phyloP scores from a whole-genome alignment of 2,113 vertebrate species.

The Lophotis ruficrista region DNA sequence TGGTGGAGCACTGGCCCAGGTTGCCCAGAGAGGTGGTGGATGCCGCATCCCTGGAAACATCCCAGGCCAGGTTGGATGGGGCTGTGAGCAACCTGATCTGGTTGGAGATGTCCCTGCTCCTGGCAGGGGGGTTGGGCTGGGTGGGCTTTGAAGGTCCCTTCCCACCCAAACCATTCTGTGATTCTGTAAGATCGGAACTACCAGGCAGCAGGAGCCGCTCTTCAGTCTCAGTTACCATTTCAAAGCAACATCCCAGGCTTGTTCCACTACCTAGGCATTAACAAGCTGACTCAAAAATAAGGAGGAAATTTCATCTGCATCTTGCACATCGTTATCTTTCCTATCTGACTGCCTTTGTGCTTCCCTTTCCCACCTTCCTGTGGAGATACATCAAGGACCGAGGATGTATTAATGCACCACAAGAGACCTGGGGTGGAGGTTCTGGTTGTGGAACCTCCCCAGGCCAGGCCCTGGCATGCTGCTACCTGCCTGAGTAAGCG shows the following conservation, averaged over 20 bases:
- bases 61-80: too few relatives aligned
- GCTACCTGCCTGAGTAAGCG: neutral
- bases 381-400: neutral
- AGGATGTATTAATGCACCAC: neutral
- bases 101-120: too few relatives aligned
- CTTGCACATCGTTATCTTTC: neutral
- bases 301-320: neutral
- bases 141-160: too few relatives aligned
- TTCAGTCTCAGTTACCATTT: neutral
- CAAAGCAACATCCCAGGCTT: neutral
- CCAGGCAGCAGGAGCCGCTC: neutral
- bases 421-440: neutral
- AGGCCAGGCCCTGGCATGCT: neutral
- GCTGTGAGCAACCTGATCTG: too few relatives aligned
- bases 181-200: rapidly evolving
- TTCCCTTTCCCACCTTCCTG: neutral
- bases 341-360: neutral
- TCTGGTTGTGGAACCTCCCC: neutral
- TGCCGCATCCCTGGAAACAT: too few relatives aligned
- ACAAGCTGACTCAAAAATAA: neutral
- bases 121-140: too few relatives aligned
- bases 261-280: neutral
- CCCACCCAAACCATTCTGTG: too few relatives aligned
- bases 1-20: too few relatives aligned
- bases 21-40: too few relatives aligned